These are phyloP conservation scores for Eurystomus glaucurus DNA, from an alignment of 2,797 vertebrate genomes.

Conservation along the genomic window DNA sequence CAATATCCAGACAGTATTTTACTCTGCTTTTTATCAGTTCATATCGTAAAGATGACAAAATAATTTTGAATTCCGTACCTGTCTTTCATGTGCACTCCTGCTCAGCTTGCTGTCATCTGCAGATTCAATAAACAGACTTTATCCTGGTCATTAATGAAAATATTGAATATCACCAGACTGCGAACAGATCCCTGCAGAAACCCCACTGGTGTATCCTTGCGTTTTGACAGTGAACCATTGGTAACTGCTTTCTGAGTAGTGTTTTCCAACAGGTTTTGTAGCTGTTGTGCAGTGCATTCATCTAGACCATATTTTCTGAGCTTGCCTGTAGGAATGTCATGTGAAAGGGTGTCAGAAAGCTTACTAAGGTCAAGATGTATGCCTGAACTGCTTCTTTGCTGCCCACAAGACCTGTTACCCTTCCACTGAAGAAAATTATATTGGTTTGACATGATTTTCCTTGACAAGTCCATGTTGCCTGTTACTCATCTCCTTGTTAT, in stretches of 20 bases:
- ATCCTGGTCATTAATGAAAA: conserved; percentile 63
- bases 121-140: conserved; percentile 58
- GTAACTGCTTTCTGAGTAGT: conserved; percentile 38
- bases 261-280: conserved; percentile 10
- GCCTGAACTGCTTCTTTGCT: conserved; percentile 8
- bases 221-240: conserved; percentile 40
- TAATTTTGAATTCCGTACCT: conserved; percentile 14
- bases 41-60: background rate
- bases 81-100: background rate
- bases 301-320: conserved; percentile 19
- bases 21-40: background rate
- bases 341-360: background rate
- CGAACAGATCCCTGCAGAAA: background rate
- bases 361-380: conserved; percentile 29
- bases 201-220: conserved; percentile 33
- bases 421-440: conserved; percentile 39
- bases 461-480: conserved; percentile 37
- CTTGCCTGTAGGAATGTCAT: background rate
- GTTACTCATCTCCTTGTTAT: conserved; percentile 48
- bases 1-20: background rate
- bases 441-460: conserved; percentile 48
- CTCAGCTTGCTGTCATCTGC: conserved; percentile 57
- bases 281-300: background rate
- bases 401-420: conserved; percentile 42
- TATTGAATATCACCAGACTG: conserved; percentile 46